Conservation (phyloP, 2,888 invertebrate species). For the Bibio marci region DNA sequence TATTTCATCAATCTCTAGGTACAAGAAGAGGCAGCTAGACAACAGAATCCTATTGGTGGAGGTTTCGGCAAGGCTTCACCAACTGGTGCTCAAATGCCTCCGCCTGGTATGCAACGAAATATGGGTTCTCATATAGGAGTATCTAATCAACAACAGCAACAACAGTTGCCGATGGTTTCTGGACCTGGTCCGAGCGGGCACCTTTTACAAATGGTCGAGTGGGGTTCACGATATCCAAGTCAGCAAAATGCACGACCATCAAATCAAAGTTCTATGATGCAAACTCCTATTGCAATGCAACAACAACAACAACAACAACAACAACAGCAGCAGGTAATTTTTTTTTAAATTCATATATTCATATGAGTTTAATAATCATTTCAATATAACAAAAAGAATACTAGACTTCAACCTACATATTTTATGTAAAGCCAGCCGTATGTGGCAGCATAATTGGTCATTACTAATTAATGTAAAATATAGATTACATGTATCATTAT, state of each 20-base stretch:
- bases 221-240: conserved; percentile 33
- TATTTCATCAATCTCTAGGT: conserved; percentile 32
- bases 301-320: conserved; percentile 20
- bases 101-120: conserved; percentile 33
- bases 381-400: no score
- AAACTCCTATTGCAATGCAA: conserved; percentile 23
- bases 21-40: conserved; percentile 81
- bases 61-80: conserved; percentile 61
- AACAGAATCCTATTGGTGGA: conserved; percentile 58
- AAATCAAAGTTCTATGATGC: conserved; percentile 32
- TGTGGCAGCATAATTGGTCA: no score
- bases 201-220: conserved; percentile 37
- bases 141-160: conserved; percentile 20
- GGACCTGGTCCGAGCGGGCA: conserved; percentile 31
- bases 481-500: no score
- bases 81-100: conserved; percentile 29
- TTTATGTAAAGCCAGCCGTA: no score
- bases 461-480: no score
- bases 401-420: no score
- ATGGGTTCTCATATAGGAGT: conserved; percentile 16
- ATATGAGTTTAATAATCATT: neutral
- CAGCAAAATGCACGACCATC: conserved; percentile 31
- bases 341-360: neutral
- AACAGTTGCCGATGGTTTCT: conserved; percentile 20
- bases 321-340: conserved; percentile 1